Base-by-base conservation (phyloP, 1,140 invertebrate genomes). In the Battus philenor region DNA sequence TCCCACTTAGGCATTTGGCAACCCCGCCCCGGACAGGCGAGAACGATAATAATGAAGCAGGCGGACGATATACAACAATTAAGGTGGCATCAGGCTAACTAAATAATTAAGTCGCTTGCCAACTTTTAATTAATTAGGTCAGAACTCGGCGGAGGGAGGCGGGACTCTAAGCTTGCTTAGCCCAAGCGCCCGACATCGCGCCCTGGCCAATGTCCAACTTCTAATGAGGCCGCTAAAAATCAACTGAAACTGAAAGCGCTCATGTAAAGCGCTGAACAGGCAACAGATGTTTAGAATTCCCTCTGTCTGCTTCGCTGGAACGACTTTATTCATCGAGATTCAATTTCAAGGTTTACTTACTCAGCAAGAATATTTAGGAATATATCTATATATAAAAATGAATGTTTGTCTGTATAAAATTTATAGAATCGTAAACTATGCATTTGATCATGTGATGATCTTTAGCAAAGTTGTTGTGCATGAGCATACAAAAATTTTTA, bases 221-320 rank as follows among this genome's bases (percentile, higher is more conserved):
- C 56, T 56, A 60, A 60, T 60, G 54, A 56, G 44, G 50, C 50
- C 29, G 44, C 54, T 49, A 48, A 56, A 60, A 60, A 56, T 60
- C 52, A 56, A 60, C 45, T 16, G 38, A 20, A 50, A 50, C 34
- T 39, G 47, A 50, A 50, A 50, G 50, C 38, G 12, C 12, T 27
- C 4, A 16, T 41, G 16, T 41, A 41, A 41, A 38, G 7, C 36
- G 7, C 24, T 1, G 1, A 10, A 2, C 10, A 27, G n/a, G n/a
- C n/a, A n/a, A n/a, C n/a, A n/a, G n/a, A n/a, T n/a, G n/a, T n/a
- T n/a, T n/a, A n/a, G n/a, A n/a, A n/a, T n/a, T n/a, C n/a, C n/a
- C n/a, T n/a, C n/a, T n/a, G n/a, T n/a, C n/a, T n/a, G n/a, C n/a
- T n/a, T n/a, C n/a, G n/a, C n/a, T n/a, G n/a, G n/a, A n/a, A n/a